A percentile compares a stretch with the other conserved stretches of the same genome.
Conservation (phyloP, 2,113 vertebrate species). For the Esox niger region DNA sequence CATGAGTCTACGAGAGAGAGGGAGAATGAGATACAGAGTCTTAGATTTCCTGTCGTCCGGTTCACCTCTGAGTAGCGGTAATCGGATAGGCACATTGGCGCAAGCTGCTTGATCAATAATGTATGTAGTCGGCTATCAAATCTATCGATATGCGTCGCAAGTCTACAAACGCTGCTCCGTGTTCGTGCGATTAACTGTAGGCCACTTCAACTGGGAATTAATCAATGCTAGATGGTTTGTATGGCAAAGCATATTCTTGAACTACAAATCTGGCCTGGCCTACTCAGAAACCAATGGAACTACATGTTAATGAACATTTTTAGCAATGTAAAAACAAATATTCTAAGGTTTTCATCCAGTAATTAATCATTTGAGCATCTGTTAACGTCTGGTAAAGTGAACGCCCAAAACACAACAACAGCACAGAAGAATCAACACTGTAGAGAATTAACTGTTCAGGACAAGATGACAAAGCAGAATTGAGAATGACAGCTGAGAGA, state of each 20-base stretch:
- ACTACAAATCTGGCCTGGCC: not conserved
- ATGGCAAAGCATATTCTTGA: not conserved
- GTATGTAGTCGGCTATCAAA: constrained; percentile 62
- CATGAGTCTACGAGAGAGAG: not conserved
- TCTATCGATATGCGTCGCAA: constrained; percentile 50
- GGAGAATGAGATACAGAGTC: constrained; percentile 21
- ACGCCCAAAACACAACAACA: too few species aligned
- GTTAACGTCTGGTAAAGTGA: too few species aligned
- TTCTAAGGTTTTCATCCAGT: too few species aligned
- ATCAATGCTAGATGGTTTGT: constrained; percentile 7
- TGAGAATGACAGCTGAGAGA: not conserved
- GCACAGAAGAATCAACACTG: too few species aligned
- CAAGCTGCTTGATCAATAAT: constrained; percentile 54
- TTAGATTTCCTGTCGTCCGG: constrained; percentile 41
- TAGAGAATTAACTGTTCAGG: too few species aligned
- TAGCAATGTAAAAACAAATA: too few species aligned
- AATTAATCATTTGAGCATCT: too few species aligned
- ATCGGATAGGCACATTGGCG: constrained; percentile 43
- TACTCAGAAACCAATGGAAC: not conserved
- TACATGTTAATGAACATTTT: not conserved
- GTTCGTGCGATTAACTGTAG: constrained; percentile 25
- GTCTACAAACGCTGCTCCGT: constrained; percentile 30
- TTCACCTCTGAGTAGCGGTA: constrained; percentile 37
- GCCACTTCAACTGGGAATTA: constrained; percentile 1
- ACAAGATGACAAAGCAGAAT: too few species aligned